Percentiles rank a stretch among this genome's conserved stretches.
Conservation (phyloP, 2,113 vertebrate genomes). For the Osmerus mordax region DNA sequence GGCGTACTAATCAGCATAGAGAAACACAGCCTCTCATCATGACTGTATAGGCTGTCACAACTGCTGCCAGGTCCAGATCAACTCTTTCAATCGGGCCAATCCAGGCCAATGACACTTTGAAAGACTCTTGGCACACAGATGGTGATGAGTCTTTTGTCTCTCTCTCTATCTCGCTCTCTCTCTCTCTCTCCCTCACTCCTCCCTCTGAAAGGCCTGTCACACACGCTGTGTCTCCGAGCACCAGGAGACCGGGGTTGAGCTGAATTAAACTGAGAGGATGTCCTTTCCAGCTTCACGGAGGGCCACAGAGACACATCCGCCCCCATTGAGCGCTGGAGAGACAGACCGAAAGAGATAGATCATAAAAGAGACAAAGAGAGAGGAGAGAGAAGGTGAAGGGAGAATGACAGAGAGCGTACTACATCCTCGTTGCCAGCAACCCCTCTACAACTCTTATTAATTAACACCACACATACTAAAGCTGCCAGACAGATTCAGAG, state of each 20-base stretch:
- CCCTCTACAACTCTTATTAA: slow-evolving; percentile 23
- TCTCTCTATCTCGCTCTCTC: not conserved
- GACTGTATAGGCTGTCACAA: slow-evolving; percentile 45
- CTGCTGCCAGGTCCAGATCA: not conserved
- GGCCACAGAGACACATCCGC: slow-evolving; percentile 48
- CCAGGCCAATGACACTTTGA: not conserved
- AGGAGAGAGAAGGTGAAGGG: slow-evolving; percentile 11
- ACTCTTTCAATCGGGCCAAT: not conserved
- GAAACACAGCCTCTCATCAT: slow-evolving; percentile 37
- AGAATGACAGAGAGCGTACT: not conserved
- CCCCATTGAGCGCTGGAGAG: slow-evolving; percentile 46
- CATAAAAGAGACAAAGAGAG: slow-evolving; percentile 7
- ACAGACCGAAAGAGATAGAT: slow-evolving; percentile 24
- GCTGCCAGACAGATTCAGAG: slow-evolving; percentile 24
- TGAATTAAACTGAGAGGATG: slow-evolving; percentile 66
- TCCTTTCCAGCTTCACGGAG: slow-evolving; percentile 61
- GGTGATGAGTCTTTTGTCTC: not conserved
- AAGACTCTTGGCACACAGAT: slow-evolving; percentile 1
- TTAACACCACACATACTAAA: slow-evolving; percentile 29
- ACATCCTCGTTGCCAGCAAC: slow-evolving; percentile 7
- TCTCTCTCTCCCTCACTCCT: not conserved
- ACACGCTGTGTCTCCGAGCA: slow-evolving; percentile 50
- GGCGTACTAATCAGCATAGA: slow-evolving; percentile 46
- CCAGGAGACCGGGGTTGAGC: slow-evolving; percentile 58
- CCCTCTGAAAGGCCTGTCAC: slow-evolving; percentile 59